These are phyloP conservation scores for Tethya wilhelma DNA, from an alignment of 37 sponge, comb jelly and placozoan species.

Conservation along the genomic window DNA sequence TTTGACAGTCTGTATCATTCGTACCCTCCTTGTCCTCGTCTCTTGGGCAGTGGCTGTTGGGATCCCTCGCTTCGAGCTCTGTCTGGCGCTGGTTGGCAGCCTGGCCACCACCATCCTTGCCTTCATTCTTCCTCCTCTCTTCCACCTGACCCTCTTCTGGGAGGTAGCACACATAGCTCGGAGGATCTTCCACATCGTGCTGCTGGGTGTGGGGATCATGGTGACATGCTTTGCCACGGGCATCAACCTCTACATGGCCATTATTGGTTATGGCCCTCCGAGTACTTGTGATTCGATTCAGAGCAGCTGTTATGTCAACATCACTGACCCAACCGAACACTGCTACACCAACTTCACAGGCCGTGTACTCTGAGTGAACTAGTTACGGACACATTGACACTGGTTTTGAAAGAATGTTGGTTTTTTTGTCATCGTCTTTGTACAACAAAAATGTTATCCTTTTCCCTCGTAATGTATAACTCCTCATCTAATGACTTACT, in stretches of 20 bases:
- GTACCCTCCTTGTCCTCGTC: constrained; percentile 64
- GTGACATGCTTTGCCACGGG: constrained; percentile 62
- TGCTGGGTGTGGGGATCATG: constrained; percentile 60
- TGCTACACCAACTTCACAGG: neutral
- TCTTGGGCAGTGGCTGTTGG: constrained; percentile 72
- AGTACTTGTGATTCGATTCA: constrained; percentile 2
- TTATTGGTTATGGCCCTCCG: neutral
- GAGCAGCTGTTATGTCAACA: neutral
- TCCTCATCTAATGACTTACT: no score
- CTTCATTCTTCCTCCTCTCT: constrained; percentile 83
- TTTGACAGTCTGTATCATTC: constrained; percentile 41
- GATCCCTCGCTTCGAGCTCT: constrained; percentile 79
- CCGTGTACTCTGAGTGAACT: no score
- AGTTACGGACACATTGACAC: no score
- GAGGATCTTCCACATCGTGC: constrained; percentile 50
- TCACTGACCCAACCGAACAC: neutral
- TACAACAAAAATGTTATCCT: no score
- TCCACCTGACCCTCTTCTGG: constrained; percentile 70
- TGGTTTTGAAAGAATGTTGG: no score
- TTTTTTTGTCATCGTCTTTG: no score
- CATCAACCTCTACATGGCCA: constrained; percentile 62
- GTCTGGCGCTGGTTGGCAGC: constrained; percentile 79
- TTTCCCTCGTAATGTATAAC: no score
- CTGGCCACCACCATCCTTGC: constrained; percentile 77
- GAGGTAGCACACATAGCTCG: constrained; percentile 2